phyloP scores from a whole-genome alignment of 1,140 invertebrate genomes.

The Apis cerana region DNA sequence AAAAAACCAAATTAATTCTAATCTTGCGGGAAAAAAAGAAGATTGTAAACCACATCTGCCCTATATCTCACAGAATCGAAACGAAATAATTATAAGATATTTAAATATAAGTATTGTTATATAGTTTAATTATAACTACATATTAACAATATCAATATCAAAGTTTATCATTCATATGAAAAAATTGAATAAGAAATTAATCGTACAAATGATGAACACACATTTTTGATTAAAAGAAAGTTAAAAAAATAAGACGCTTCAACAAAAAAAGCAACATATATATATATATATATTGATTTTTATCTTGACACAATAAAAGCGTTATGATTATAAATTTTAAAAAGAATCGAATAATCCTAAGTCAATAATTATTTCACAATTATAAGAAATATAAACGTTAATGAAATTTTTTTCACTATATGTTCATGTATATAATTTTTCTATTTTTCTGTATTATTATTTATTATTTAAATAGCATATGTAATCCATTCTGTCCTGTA shows the following conservation, averaged over 20 bases:
- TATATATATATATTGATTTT: too few species aligned
- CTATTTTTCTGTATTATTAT: slow-evolving; percentile 14
- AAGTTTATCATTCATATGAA: slow-evolving; percentile 22
- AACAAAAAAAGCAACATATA: not conserved
- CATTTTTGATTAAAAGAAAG: not conserved
- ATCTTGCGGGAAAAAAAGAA: slow-evolving; percentile 13
- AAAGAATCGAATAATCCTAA: slow-evolving; percentile 22
- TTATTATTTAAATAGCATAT: slow-evolving; percentile 2
- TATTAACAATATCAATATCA: slow-evolving; percentile 7
- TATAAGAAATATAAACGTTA: slow-evolving; percentile 12
- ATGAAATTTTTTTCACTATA: not conserved
- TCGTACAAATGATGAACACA: not conserved
- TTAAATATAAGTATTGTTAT: slow-evolving; percentile 23
- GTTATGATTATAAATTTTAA: slow-evolving; percentile 1
- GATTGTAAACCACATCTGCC: slow-evolving; percentile 20
- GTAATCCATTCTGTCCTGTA: not conserved
- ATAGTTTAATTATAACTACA: slow-evolving; percentile 19
- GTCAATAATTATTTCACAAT: slow-evolving; percentile 17
- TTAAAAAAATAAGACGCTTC: not conserved
- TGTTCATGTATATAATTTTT: not conserved
- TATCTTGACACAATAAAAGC: too few species aligned
- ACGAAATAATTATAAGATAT: slow-evolving; percentile 15
- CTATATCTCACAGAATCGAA: slow-evolving; percentile 26
- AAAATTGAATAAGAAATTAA: slow-evolving; percentile 8
- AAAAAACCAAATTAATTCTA: slow-evolving; percentile 47